Percentiles rank a stretch among this genome's conserved stretches.
Evolutionary conservation across 2,113 vertebrate species (phyloP).

Genomic region (Pelobates fuscus): DNA sequence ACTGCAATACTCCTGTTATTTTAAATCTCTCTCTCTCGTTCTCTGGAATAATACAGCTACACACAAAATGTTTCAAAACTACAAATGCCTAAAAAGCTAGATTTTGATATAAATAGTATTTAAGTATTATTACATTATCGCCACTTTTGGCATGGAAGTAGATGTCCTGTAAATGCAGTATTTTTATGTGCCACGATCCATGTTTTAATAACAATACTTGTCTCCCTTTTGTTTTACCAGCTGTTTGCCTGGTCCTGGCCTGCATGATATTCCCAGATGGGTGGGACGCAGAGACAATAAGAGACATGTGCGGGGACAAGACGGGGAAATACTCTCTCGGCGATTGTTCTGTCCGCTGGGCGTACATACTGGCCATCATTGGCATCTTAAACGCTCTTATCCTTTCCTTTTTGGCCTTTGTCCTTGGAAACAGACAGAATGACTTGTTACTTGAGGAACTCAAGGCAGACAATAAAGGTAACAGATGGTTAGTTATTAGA

Average conservation of each 20-base stretch:
- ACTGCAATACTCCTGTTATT: too few relatives aligned
- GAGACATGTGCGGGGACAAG: slow-evolving; percentile 90
- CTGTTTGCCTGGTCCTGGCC: slow-evolving; percentile 88
- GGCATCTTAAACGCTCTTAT: slow-evolving; percentile 92
- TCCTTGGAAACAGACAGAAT: slow-evolving; percentile 89
- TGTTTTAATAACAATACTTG: neutral
- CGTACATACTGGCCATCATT: slow-evolving; percentile 91
- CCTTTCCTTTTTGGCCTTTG: slow-evolving; percentile 92
- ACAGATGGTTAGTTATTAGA: slow-evolving; percentile 27
- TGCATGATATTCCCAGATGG: slow-evolving; percentile 92
- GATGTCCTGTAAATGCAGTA: too few relatives aligned
- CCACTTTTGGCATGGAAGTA: too few relatives aligned
- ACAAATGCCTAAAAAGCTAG: too few relatives aligned
- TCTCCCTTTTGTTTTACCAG: slow-evolving; percentile 58
- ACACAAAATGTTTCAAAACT: too few relatives aligned
- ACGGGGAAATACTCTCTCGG: slow-evolving; percentile 87
- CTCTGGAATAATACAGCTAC: too few relatives aligned
- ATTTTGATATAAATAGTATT: too few relatives aligned
- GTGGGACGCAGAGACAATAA: slow-evolving; percentile 90
- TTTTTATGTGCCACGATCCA: neutral
- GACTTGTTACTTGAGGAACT: slow-evolving; percentile 86
- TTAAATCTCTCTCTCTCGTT: too few relatives aligned
- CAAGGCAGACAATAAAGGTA: slow-evolving; percentile 85
- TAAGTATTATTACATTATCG: too few relatives aligned
- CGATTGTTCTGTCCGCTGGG: slow-evolving; percentile 91